Base-by-base conservation (phyloP, 1,140 invertebrate species). In the Branchinecta lindahli region DNA sequence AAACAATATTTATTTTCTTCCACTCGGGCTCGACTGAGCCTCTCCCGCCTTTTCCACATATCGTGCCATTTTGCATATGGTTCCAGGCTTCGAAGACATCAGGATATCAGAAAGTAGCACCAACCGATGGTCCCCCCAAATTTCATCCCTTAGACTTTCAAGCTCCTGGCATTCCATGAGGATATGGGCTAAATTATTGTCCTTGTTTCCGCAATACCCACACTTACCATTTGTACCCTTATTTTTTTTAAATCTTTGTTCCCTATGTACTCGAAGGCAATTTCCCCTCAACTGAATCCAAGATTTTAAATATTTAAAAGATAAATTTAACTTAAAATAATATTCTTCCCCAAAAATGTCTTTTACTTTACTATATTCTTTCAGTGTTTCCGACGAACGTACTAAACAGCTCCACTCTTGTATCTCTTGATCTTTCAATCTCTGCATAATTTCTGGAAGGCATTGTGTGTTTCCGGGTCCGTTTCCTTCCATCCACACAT, bases 361-460 rank as follows among this genome's bases (percentile, higher is more conserved):
- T 61, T 61, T 61, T 61, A 61, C 52, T 61, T 61, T 61, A 61
- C 52, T 61, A 61, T 61, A 61, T 3, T 61, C 52, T 20, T 61
- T 61, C 52, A 61, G 12, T 61, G 52, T 61, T 61, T 61, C 52
- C 52, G 52, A 61, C 52, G 52, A 61, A 61, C 52, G 52, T 61
- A 61, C 52, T 61, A 61, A 61, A 61, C 52, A 61, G 18, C 52
- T 6, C 52, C 52, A 61, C 52, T 61, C 12, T 61, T 61, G 52
- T 61, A 61, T 61, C 52, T 61, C 52, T 61, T 61, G 52, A 20
- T 61, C 52, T 61, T 61, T 61, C 52, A 61, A 61, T 61, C 52
- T 20, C 52, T 61, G 52, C 52, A 61, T 61, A 61, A 61, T 61
- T 61, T 61, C 52, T 61, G 52, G 2, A 6, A 61, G 52, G 52